phyloP scores from a whole-genome alignment of 2,797 vertebrate genomes.

The Oryzias sinensis region DNA sequence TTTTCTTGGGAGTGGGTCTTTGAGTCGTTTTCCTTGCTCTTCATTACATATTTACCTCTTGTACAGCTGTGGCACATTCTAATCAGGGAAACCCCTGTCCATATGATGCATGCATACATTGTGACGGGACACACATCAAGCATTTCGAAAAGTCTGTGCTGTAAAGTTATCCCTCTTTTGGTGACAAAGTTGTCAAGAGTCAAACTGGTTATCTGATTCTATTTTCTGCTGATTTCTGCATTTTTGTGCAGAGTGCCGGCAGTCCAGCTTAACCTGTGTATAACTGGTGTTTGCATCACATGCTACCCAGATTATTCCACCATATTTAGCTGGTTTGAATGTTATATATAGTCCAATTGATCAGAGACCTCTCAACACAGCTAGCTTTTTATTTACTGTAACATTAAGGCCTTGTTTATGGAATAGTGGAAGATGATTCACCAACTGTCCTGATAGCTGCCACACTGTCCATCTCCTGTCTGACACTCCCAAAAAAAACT shows the following conservation, averaged over 20 bases:
- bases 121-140: too few species aligned
- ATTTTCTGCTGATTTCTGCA: conserved; percentile 23
- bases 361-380: too few species aligned
- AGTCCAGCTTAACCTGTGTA: background rate
- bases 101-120: background rate
- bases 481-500: too few species aligned
- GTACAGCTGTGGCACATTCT: conserved; percentile 4
- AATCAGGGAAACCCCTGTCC: background rate
- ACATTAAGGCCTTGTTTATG: too few species aligned
- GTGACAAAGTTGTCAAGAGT: conserved; percentile 1
- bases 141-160: too few species aligned
- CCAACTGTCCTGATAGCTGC: too few species aligned
- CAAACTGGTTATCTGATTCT: conserved; percentile 8
- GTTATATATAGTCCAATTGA: too few species aligned
- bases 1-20: too few species aligned
- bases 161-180: background rate
- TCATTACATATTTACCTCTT: background rate
- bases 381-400: too few species aligned
- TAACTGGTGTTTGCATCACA: background rate
- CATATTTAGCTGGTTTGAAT: too few species aligned
- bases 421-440: too few species aligned
- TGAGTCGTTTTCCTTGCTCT: background rate
- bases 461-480: too few species aligned
- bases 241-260: conserved; percentile 20
- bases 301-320: background rate